Percentiles rank a stretch among this genome's conserved stretches.
phyloP scores from a whole-genome alignment of 2,888 invertebrate genomes.

The Oxytorus armatus region DNA sequence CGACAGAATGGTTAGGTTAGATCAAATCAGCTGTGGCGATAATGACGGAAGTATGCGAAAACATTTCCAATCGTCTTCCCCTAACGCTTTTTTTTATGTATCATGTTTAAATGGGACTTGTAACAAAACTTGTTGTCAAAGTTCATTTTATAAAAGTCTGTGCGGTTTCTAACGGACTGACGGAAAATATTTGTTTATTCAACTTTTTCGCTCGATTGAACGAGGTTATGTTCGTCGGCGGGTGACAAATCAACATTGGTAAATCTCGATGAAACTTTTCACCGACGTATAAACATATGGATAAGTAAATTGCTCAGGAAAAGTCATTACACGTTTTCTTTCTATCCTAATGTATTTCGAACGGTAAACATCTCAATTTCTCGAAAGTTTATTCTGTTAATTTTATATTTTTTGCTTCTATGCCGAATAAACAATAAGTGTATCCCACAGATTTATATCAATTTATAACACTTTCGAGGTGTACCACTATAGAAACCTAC shows the following conservation, averaged over 20 bases:
- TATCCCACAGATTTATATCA: background rate
- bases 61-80: constrained; percentile 11
- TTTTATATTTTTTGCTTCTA: too few species aligned
- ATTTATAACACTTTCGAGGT: background rate
- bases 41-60: constrained; percentile 21
- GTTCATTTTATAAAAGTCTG: background rate
- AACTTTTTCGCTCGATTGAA: background rate
- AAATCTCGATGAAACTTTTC: constrained; percentile 16
- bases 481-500: background rate
- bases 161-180: background rate
- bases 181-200: background rate
- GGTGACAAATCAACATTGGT: constrained; percentile 12
- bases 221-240: constrained; percentile 22
- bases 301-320: background rate
- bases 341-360: too few species aligned
- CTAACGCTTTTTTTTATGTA: background rate
- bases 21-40: constrained; percentile 41
- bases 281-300: constrained; percentile 5
- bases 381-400: too few species aligned
- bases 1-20: constrained; percentile 58
- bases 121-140: background rate
- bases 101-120: background rate
- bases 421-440: too few species aligned
- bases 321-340: too few species aligned
- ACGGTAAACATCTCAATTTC: too few species aligned